Base-by-base conservation (phyloP, 2,113 vertebrate genomes). In the Sinocyclocheilus grahami region DNA sequence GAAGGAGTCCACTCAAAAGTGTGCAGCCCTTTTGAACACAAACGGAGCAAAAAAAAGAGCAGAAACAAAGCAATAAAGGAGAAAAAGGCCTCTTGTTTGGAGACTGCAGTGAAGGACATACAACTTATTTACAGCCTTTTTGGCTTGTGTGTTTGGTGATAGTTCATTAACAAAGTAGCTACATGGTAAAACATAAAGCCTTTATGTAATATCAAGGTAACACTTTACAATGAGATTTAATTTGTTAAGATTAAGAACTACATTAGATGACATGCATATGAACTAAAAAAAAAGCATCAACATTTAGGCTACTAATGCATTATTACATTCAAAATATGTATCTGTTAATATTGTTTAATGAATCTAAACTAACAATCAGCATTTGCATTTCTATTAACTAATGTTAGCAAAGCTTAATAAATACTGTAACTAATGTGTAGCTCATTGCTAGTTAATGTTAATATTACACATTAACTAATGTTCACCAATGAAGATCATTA, bases 1-100 rank as follows among this genome's bases (percentile, higher is more conserved):
- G 94, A 94, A 96, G 96, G 92, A 92, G 93, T 93, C 90, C 93
- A 89, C 93, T 93, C 94, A 93, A 90, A 93, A 90, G 85, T 89
- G 92, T 91, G 90, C 89, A 94, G 93, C 89, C 86, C 90, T 92
- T 91, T 92, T 94, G 95, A 92, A 95, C 94, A 93, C 92, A 93
- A 91, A 91, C 74, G 83, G 92, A 91, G 92, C 91, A 94, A 91
- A 95, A 93, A 93, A 93, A 24, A 94, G 94, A 92, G 46, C 33
- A 62, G 51, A 39, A 33, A 78, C 27, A 24, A 74, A 60, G 65
- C 18, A 8, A 24, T 74, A 94, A 94, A 92, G 79, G 92, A 94
- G 93, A 95, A 94, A 93, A 94, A 93, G 93, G 92, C 88, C 92
- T 92, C 42, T 67, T 74, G 33, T 55, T 86, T 67, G 9, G 80